These are phyloP conservation scores for Anhinga rufa DNA, from an alignment of 2,113 vertebrate genomes.

Conservation along the genomic window DNA sequence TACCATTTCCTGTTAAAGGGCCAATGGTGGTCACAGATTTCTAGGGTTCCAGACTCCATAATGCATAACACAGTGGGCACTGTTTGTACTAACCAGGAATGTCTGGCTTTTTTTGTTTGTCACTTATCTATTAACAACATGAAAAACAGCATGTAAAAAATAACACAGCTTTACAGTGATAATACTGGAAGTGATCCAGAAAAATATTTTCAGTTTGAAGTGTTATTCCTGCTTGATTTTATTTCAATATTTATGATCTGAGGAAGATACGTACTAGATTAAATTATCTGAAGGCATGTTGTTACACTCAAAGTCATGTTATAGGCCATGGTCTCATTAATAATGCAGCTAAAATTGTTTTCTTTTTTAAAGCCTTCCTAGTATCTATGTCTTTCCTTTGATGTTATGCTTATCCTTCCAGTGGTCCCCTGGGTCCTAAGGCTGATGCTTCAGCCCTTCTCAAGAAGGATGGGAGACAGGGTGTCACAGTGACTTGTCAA, in stretches of 20 bases:
- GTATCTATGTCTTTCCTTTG: not conserved
- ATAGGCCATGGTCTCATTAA: not conserved
- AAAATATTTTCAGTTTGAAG: not conserved
- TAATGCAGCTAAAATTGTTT: not conserved
- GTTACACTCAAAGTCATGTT: not conserved
- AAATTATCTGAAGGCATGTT: not conserved
- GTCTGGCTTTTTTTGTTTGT: not conserved
- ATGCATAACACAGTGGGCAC: not conserved
- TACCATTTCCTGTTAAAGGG: not conserved
- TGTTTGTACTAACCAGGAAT: not conserved
- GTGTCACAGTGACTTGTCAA: not conserved
- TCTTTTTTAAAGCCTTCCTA: not conserved
- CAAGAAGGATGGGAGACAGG: not conserved
- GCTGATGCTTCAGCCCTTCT: not conserved
- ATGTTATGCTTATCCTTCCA: not conserved
- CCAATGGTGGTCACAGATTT: not conserved
- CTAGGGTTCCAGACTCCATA: not conserved
- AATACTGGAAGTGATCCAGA: not conserved
- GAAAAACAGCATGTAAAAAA: not conserved
- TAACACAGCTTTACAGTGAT: not conserved
- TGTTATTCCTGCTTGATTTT: not conserved
- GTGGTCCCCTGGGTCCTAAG: not conserved
- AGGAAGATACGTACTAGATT: not conserved
- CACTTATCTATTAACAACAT: not conserved
- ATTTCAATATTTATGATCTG: constrained; percentile 6